phyloP scores from a whole-genome alignment of 2,888 invertebrate species.

The Apeira syringaria region DNA sequence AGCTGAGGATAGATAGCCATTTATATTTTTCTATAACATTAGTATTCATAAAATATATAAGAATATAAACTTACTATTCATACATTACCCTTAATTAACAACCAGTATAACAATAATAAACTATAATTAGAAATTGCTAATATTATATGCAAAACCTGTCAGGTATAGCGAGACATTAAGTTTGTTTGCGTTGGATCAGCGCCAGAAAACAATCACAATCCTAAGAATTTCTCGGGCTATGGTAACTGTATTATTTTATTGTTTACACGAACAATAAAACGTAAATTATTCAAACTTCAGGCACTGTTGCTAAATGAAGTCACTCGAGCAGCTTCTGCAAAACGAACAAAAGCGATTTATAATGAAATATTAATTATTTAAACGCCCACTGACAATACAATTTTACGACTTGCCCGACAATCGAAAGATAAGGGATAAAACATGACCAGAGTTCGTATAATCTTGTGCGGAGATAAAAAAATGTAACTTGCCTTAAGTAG shows the following conservation, averaged over 20 bases:
- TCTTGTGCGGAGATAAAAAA: constrained; percentile 1
- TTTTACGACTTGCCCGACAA: constrained; percentile 19
- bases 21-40: no score
- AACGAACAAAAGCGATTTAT: constrained; percentile 19
- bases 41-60: no score
- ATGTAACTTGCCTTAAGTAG: background rate
- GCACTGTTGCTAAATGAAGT: no score
- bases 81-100: background rate
- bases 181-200: constrained; percentile 35
- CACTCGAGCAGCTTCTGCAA: constrained; percentile 22
- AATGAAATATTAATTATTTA: constrained; percentile 22
- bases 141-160: constrained; percentile 37
- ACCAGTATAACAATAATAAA: constrained; percentile 16
- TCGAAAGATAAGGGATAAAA: constrained; percentile 16
- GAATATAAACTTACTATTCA: no score
- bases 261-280: no score
- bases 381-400: constrained; percentile 22
- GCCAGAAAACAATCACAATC: constrained; percentile 33
- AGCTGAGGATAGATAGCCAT: no score
- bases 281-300: no score
- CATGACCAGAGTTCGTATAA: constrained; percentile 6
- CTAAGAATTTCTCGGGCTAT: constrained; percentile 29
- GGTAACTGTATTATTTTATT: constrained; percentile 34
- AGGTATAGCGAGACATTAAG: constrained; percentile 36
- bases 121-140: constrained; percentile 22